Evolutionary conservation across 2,888 invertebrate species (phyloP).

Genomic region (Apocheima hispidaria): DNA sequence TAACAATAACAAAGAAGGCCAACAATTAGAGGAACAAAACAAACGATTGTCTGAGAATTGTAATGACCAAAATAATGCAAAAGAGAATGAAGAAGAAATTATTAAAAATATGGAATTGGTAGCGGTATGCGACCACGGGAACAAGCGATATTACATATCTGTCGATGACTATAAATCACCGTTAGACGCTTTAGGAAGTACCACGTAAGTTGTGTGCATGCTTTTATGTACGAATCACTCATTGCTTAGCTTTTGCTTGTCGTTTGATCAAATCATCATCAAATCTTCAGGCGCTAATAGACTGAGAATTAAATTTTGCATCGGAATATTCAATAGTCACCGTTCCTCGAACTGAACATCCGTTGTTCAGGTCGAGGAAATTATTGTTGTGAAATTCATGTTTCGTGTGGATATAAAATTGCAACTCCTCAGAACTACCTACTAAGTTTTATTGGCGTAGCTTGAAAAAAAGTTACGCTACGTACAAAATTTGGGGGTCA

Average conservation of each 20-base stretch:
- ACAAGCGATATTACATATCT: slow-evolving; percentile 37
- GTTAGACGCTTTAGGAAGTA: slow-evolving; percentile 67
- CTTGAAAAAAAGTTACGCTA: too few relatives aligned
- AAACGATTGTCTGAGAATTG: slow-evolving; percentile 11
- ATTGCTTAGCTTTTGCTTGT: slow-evolving; percentile 27
- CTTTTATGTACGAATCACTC: not conserved
- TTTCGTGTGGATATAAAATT: too few relatives aligned
- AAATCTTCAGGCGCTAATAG: not conserved
- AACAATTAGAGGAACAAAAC: slow-evolving; percentile 2
- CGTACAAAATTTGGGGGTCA: too few relatives aligned
- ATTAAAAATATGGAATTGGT: slow-evolving; percentile 25
- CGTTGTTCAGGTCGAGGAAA: too few relatives aligned
- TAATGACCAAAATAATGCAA: slow-evolving; percentile 7
- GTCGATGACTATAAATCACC: slow-evolving; percentile 77
- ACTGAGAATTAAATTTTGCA: not conserved
- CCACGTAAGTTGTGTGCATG: slow-evolving; percentile 62
- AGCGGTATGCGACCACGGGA: slow-evolving; percentile 29
- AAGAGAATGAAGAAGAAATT: slow-evolving; percentile 45
- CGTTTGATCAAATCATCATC: slow-evolving; percentile 16
- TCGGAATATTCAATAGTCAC: not conserved
- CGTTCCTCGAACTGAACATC: not conserved
- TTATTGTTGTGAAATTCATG: too few relatives aligned
- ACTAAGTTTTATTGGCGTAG: too few relatives aligned
- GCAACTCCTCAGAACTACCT: too few relatives aligned
- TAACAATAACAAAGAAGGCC: not conserved